Evolutionary conservation across 2,888 invertebrate genomes (phyloP).

Genomic region (Diplazon laetatorius): DNA sequence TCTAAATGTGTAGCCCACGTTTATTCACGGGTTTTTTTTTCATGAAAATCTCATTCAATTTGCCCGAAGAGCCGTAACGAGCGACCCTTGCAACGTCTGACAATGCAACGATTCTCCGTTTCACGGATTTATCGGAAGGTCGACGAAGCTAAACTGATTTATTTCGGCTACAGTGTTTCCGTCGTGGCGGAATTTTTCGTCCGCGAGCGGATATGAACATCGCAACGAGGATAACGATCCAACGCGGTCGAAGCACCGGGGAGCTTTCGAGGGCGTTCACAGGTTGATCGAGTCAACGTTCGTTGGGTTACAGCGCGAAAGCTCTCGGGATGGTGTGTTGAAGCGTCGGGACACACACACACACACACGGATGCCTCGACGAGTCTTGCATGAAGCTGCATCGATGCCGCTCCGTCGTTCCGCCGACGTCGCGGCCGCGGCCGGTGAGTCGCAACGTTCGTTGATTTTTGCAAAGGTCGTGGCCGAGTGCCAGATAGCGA

Average conservation of each 20-base stretch:
- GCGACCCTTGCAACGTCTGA: neutral
- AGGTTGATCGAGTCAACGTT: neutral
- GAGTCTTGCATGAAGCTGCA: conserved; percentile 16
- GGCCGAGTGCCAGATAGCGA: conserved; percentile 61
- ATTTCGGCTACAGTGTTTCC: conserved; percentile 37
- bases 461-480: conserved; percentile 58
- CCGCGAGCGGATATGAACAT: conserved; percentile 5
- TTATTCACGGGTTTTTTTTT: conserved; percentile 29
- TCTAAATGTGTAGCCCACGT: neutral
- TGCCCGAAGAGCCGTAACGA: too few relatives aligned
- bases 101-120: neutral
- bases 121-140: neutral
- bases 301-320: neutral
- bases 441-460: neutral
- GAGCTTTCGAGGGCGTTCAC: neutral
- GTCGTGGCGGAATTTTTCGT: neutral
- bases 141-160: conserved; percentile 54
- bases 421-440: too few relatives aligned
- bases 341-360: neutral
- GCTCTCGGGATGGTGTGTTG: neutral
- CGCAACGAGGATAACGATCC: neutral
- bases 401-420: too few relatives aligned
- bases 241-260: conserved; percentile 7
- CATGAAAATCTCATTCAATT: too few relatives aligned
- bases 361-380: conserved; percentile 32